A percentile compares a stretch with the other conserved stretches of the same genome.
Evolutionary conservation across 2,113 vertebrate genomes (phyloP).

Genomic region (Galbula dea): DNA sequence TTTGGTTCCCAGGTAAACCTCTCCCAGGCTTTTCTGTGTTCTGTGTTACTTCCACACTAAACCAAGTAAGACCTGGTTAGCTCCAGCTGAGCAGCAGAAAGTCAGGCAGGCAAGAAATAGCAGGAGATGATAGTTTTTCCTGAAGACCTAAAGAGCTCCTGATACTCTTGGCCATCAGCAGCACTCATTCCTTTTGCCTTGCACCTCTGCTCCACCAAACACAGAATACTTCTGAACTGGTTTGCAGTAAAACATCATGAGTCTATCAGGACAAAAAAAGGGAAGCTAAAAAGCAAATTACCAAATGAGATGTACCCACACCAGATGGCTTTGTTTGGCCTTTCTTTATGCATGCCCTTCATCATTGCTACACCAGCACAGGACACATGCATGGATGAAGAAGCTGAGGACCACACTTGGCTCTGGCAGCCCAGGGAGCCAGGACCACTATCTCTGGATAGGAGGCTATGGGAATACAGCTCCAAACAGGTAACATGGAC

Average conservation of each 20-base stretch:
- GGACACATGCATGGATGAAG: accelerated
- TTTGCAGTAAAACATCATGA: not conserved
- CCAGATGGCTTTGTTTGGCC: not conserved
- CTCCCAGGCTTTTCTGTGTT: not conserved
- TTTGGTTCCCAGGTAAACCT: not conserved
- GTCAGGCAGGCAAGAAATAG: not conserved
- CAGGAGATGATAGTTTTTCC: not conserved
- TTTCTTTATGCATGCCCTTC: not conserved
- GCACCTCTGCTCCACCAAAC: not conserved
- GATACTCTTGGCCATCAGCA: not conserved
- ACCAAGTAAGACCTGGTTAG: not conserved
- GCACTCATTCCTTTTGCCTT: not conserved
- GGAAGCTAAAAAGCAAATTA: not conserved
- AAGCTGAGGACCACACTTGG: accelerated
- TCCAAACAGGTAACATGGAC: accelerated
- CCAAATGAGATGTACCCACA: not conserved
- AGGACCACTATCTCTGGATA: not conserved
- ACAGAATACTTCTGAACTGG: not conserved
- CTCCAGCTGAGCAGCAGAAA: not conserved
- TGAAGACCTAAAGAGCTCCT: not conserved
- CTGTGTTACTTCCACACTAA: not conserved
- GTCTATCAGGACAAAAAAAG: not conserved
- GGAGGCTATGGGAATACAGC: not conserved
- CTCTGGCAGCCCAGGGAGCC: accelerated
- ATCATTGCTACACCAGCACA: not conserved